Base-by-base conservation (phyloP, 2,113 vertebrate species). In the Henicopernis longicauda region DNA sequence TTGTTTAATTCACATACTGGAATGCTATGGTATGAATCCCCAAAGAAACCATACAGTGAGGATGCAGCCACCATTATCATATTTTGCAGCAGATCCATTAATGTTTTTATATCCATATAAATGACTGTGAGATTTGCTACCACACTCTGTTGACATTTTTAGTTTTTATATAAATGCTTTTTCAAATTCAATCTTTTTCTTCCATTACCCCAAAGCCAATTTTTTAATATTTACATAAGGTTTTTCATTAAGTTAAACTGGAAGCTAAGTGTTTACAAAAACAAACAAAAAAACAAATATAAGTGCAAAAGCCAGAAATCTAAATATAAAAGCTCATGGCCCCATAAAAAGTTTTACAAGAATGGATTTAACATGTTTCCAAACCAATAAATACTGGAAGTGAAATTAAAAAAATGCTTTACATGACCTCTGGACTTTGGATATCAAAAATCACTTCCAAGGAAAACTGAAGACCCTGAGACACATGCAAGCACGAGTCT, bases 381-480 rank as follows among this genome's bases (percentile, higher is more conserved):
- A 97, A 97, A 90, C 83, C 76, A 94, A 96, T 97, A 97, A 98
- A 97, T 97, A 97, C 50, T 69, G 40, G 61, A 89, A 95, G 78
- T 96, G 71, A 97, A 96, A 87, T 95, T 36, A 31, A 78, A 97
- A 73, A 84, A 90, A 79, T 89, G 92, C 76, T 97, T 95, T 76
- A 96, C 80, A 82, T 90, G 65, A 96, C 73, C 83, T 97, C 84
- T 92, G 63, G 86, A 98, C 94, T 97, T 95, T 96, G 94, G 92
- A 91, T 97, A 97, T 92, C 32, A 82, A 98, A 97, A 97, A 86
- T 80, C 88, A 93, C 88, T 94, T 95, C 97, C 96, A 96, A 97
- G 88, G 96, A 97, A 97, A 97, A 97, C 91, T 96, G 86, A 98
- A 97, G 95, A 97, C 94, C 96, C 97, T 96, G 95, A 97, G 95